Evolutionary conservation across 2,113 vertebrate species (phyloP).

Genomic region (Hippoglossus stenolepis): DNA sequence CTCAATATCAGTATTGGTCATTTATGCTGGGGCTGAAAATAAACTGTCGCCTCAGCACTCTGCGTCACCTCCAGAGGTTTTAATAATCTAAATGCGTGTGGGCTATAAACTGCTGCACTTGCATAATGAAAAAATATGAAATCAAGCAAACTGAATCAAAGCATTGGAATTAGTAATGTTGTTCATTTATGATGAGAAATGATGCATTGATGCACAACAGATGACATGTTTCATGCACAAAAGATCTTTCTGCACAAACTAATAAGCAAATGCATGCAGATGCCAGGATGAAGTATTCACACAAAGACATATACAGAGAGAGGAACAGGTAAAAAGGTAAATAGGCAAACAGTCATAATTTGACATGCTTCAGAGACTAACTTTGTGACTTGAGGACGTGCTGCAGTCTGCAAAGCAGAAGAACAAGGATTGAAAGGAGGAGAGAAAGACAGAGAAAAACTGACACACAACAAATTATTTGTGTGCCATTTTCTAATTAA

Average conservation of each 20-base stretch:
- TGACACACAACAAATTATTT: neutral
- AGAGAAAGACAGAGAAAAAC: constrained; percentile 27
- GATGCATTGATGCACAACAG: neutral
- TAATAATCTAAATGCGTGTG: constrained; percentile 4
- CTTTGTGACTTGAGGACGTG: constrained; percentile 65
- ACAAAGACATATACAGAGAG: neutral
- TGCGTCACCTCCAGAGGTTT: neutral
- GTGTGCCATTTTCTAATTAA: neutral
- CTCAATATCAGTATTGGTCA: constrained; percentile 5
- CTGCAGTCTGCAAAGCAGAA: constrained; percentile 65
- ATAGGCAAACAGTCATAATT: neutral
- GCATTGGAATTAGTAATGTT: neutral
- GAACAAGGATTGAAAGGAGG: constrained; percentile 35
- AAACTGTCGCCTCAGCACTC: neutral
- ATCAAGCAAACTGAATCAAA: neutral
- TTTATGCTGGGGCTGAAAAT: constrained; percentile 22
- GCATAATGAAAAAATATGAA: constrained; percentile 6
- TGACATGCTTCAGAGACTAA: constrained; percentile 67
- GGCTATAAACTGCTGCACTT: neutral
- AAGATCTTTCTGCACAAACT: neutral
- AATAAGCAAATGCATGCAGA: constrained; percentile 33
- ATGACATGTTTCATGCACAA: neutral
- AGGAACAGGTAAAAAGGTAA: neutral
- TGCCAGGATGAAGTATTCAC: neutral
- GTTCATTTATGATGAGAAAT: neutral